Evolutionary conservation across 2,888 invertebrate genomes (phyloP), one percentile per base, ranked within the genome.

Genomic region (Drosophila pseudotakahashii): DNA sequence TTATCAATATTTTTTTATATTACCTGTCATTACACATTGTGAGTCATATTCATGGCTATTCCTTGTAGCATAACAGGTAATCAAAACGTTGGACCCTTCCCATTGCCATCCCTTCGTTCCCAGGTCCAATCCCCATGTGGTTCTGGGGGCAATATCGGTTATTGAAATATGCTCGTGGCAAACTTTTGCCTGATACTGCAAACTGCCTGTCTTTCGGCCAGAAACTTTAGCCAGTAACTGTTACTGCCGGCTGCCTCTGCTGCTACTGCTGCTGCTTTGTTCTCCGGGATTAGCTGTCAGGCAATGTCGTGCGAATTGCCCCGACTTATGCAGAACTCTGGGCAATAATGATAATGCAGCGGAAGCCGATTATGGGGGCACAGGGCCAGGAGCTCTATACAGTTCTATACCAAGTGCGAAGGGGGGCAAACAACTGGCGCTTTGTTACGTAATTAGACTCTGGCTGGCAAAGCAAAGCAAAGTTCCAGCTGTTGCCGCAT

Each of bases 101-200:
- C n/a, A 30, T 9, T 30, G 5, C 9, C 1, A 10, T 10, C 47
- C 47, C 32, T 11, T 10, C 2, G 1, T 5, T 2, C 10, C 11
- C 10, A 4, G 16, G 3, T 39, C 10, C 11, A 4, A 42, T 44
- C 13, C 11, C 34, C 9, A 44, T 48, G 7, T 39, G n/a, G 39
- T 11, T 11, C 23, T 14, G 26, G 19, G 16, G 55, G 47, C 66
- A 66, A 66, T 69, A 67, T 69, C 69, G 47, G 67, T 48, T 66
- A 69, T 69, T 69, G 66, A 58, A 69, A 64, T 58, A 58, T 64
- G 57, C 66, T 47, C 16, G 52, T 16, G 36, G 32, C 51, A 45
- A 68, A 55, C 37, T 63, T 63, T 53, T 10, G 42, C 39, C 13
- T 10, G 47, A 13, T 1, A 14, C 37, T 16, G 26, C 55, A 34